Conservation (phyloP, 2,888 invertebrate species). For the Himalopsyche japonica region DNA sequence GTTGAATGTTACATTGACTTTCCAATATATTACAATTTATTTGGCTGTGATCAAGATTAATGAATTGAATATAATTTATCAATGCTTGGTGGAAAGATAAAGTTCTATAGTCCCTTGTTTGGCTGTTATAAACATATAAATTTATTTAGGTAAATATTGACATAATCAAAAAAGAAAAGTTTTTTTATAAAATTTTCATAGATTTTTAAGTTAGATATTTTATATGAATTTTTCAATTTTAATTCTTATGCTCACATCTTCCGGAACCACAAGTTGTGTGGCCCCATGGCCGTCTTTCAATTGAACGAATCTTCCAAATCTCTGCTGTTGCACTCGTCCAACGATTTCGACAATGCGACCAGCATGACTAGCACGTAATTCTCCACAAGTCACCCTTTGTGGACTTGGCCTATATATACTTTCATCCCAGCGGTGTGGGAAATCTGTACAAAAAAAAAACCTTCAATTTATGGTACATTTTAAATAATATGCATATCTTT, state of each 20-base stretch:
- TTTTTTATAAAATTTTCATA: background rate
- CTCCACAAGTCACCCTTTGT: conserved; percentile 59
- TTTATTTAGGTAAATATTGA: too few species aligned
- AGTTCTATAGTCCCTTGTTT: too few species aligned
- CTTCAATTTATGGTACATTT: too few species aligned
- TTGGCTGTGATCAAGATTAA: too few species aligned
- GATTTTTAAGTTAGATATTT: too few species aligned
- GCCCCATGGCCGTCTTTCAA: conserved; percentile 66
- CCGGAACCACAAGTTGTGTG: conserved; percentile 60
- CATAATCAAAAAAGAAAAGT: background rate
- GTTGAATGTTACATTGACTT: too few species aligned
- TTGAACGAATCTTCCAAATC: conserved; percentile 62
- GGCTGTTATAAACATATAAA: too few species aligned
- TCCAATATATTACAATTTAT: too few species aligned
- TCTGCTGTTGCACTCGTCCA: conserved; percentile 65
- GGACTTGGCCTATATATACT: conserved; percentile 41
- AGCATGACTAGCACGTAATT: conserved; percentile 56
- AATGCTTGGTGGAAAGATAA: too few species aligned
- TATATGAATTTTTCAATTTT: too few species aligned
- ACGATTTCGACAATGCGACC: conserved; percentile 62
- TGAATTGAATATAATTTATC: too few species aligned
- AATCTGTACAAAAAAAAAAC: background rate
- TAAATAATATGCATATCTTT: too few species aligned
- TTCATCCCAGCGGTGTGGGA: background rate
- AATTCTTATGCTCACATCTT: conserved; percentile 44